Evolutionary conservation across 2,888 invertebrate genomes (phyloP).

Genomic region (Allacma fusca): DNA sequence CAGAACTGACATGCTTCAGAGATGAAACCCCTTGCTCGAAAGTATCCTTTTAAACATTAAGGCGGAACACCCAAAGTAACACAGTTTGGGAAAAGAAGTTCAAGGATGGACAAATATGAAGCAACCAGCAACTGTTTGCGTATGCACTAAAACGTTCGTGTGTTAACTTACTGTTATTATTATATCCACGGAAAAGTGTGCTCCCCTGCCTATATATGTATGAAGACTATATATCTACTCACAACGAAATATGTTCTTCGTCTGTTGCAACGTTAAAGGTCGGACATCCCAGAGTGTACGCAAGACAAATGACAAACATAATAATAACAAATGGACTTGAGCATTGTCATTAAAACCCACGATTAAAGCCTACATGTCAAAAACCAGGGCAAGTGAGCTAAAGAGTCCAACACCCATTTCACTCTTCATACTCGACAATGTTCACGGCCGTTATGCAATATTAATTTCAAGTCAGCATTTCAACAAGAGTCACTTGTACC

Average conservation of each 20-base stretch:
- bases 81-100: slow-evolving; percentile 33
- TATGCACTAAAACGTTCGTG: too few species aligned
- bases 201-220: background rate
- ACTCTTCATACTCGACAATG: slow-evolving; percentile 6
- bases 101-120: slow-evolving; percentile 39
- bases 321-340: slow-evolving; percentile 11
- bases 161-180: background rate
- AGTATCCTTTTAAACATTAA: slow-evolving; percentile 2
- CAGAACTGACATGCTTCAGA: too few species aligned
- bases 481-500: background rate
- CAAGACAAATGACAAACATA: slow-evolving; percentile 2
- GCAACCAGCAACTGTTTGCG: background rate
- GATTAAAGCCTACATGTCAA: slow-evolving; percentile 46
- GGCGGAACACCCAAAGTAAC: slow-evolving; percentile 17
- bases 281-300: background rate
- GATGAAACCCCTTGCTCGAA: background rate
- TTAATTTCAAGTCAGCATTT: slow-evolving; percentile 19
- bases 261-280: too few species aligned
- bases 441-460: slow-evolving; percentile 46
- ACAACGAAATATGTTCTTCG: background rate
- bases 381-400: slow-evolving; percentile 44
- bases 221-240: background rate
- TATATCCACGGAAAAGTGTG: background rate
- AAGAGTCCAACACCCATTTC: slow-evolving; percentile 44
- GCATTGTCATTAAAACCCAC: slow-evolving; percentile 45